phyloP scores from a whole-genome alignment of 1,140 invertebrate genomes.

The Halesus radiatus region DNA sequence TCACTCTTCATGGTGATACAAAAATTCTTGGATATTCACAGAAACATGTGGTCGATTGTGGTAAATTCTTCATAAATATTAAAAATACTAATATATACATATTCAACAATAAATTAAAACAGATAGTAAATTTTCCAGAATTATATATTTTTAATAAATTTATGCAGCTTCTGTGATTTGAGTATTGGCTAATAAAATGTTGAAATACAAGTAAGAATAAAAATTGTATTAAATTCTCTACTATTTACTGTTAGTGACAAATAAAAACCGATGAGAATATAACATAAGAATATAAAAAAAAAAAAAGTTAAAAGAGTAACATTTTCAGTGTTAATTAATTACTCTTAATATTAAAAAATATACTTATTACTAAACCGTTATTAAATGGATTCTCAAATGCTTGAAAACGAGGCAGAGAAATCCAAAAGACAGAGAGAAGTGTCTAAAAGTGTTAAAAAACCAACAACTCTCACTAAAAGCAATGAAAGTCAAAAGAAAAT shows the following conservation, averaged over 20 bases:
- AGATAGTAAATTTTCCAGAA: not conserved
- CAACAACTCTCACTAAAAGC: not conserved
- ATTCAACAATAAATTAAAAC: not conserved
- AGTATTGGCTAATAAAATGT: no score
- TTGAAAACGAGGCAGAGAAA: constrained; percentile 1
- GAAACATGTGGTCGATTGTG: not conserved
- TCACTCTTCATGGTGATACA: constrained; percentile 5
- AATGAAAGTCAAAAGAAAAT: constrained; percentile 19
- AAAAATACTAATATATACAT: not conserved
- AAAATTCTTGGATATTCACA: constrained; percentile 6
- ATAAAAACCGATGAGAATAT: no score
- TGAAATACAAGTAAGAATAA: no score
- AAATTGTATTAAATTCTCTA: no score
- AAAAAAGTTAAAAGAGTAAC: not conserved
- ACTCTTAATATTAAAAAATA: no score
- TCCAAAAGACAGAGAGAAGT: not conserved
- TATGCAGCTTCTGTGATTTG: no score
- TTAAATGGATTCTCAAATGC: constrained; percentile 10
- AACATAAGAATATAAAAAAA: no score
- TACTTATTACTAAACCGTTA: not conserved
- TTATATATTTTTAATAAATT: no score
- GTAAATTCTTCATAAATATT: constrained; percentile 1
- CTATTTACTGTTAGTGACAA: no score
- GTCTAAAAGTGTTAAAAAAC: not conserved
- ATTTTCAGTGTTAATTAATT: not conserved